Conservation (phyloP, 2,797 vertebrate genomes). For the Caiman crocodilus region DNA sequence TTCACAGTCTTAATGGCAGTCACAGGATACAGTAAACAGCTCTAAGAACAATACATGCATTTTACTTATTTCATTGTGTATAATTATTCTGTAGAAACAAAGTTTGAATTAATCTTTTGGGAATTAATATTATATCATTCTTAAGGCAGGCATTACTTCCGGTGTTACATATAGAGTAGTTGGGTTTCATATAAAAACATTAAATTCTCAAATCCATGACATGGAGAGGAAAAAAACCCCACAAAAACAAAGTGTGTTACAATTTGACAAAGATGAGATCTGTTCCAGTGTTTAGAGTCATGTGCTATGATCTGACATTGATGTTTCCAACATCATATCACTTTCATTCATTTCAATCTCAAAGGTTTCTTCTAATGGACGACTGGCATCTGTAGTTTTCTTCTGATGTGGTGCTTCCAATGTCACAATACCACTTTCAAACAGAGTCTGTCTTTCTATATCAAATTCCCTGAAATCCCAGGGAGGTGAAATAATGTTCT, state of each 20-base stretch:
- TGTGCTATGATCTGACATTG: slow-evolving; percentile 96
- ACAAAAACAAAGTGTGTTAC: slow-evolving; percentile 52
- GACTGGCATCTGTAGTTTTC: slow-evolving; percentile 88
- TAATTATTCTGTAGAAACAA: slow-evolving; percentile 59
- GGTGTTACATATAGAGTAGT: slow-evolving; percentile 50
- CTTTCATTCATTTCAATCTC: slow-evolving; percentile 99
- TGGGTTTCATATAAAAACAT: slow-evolving; percentile 69
- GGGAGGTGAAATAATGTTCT: slow-evolving; percentile 94
- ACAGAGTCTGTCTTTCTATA: slow-evolving; percentile 85
- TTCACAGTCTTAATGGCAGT: slow-evolving; percentile 52
- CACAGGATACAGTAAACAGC: slow-evolving; percentile 37
- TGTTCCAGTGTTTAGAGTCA: slow-evolving; percentile 79
- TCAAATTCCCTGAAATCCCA: slow-evolving; percentile 88
- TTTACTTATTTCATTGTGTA: slow-evolving; percentile 65
- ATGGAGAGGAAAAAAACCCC: slow-evolving; percentile 55
- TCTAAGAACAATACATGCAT: slow-evolving; percentile 7
- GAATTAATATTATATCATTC: slow-evolving; percentile 30
- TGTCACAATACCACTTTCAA: slow-evolving; percentile 88
- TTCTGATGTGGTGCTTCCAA: slow-evolving; percentile 88
- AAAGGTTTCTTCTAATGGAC: slow-evolving; percentile 89
- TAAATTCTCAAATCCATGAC: slow-evolving; percentile 59
- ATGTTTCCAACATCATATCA: slow-evolving; percentile 97
- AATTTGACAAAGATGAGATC: slow-evolving; percentile 28
- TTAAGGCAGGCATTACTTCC: slow-evolving; percentile 57
- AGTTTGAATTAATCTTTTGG: slow-evolving; percentile 34